Evolutionary conservation across 2,113 vertebrate genomes (phyloP), one percentile per base, ranked within the genome.

Genomic region (Tichodroma muraria): DNA sequence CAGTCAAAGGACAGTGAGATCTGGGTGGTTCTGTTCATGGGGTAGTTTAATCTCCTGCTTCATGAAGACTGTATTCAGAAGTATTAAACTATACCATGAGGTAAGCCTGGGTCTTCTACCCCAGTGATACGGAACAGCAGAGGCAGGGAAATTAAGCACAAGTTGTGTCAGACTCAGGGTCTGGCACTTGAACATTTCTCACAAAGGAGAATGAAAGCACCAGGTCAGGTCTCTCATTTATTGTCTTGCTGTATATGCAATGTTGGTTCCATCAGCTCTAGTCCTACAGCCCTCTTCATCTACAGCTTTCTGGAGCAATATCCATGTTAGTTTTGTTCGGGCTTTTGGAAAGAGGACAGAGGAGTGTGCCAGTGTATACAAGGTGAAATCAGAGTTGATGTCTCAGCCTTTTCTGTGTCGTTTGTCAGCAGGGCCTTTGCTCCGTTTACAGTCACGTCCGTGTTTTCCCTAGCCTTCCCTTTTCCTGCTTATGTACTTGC

Each of bases 391-490:
- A 2, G 54, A 38, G 35, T 13, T 44, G 31, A 49, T 65, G 21
- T n/a, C 20, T 83, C 1, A 4, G 25, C 33, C 30, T 89, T 83
- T 84, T 84, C 44, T 60, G 35, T 30, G 19, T 27, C 6, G 0
- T 38, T 57, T 45, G 20, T 70, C 52, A 57, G n/a, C 35, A 63
- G 38, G 9, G 25, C 47, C 9, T 40, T 76, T 78, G 30, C 16
- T 30, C 10, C 2, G 0, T 53, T 80, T 78, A 24, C 1, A 1
- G 14, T 16, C 18, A 22, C 9, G 2, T 40, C 40, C 2, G 0
- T 56, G 30, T 73, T 92, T 76, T 77, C 18, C 59, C 13, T 72
- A 16, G 17, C 27, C 16, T 78, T 81, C 30, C 33, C 24, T 80
- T 91, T 68, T 56, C 35, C 30, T 79, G 16, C 23, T 40, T 63